Conservation (phyloP, 2,888 invertebrate genomes). For the Branchipolynoe longqiensis region DNA sequence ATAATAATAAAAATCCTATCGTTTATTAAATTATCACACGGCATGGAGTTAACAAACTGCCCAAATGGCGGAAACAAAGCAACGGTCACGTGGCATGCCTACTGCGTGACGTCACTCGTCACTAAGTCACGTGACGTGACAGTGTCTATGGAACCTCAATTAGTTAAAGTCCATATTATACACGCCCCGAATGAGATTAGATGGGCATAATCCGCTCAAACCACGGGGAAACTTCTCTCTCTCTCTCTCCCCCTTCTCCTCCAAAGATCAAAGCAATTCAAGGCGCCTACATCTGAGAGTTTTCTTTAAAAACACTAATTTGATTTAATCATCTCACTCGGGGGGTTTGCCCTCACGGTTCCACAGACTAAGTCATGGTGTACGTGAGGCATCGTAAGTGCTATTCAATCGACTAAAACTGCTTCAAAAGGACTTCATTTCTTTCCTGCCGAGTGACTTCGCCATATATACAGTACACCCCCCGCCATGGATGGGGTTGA, state of each 20-base stretch:
- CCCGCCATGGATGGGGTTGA: too few relatives aligned
- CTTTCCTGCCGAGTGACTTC: conserved; percentile 25
- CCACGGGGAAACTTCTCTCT: not conserved
- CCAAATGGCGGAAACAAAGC: too few relatives aligned
- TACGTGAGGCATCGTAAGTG: conserved; percentile 2
- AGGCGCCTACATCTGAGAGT: not conserved
- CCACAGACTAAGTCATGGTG: conserved; percentile 20
- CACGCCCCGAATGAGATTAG: too few relatives aligned
- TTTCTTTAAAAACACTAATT: conserved; percentile 17
- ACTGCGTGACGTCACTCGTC: too few relatives aligned
- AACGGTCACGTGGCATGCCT: too few relatives aligned
- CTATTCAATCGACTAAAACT: conserved; percentile 29
- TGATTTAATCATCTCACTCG: conserved; percentile 46
- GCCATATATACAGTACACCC: too few relatives aligned
- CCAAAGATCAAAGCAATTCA: conserved; percentile 24
- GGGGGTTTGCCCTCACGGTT: not conserved
- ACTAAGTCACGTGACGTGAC: too few relatives aligned
- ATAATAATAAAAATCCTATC: too few relatives aligned
- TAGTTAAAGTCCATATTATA: too few relatives aligned
- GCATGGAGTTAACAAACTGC: too few relatives aligned
- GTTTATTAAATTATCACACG: too few relatives aligned
- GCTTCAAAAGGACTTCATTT: conserved; percentile 40
- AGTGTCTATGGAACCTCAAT: too few relatives aligned
- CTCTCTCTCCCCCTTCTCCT: not conserved
- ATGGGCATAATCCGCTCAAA: not conserved